These are phyloP conservation scores for Diarsia dahlii DNA, from an alignment of 2,888 invertebrate species.

Conservation along the genomic window DNA sequence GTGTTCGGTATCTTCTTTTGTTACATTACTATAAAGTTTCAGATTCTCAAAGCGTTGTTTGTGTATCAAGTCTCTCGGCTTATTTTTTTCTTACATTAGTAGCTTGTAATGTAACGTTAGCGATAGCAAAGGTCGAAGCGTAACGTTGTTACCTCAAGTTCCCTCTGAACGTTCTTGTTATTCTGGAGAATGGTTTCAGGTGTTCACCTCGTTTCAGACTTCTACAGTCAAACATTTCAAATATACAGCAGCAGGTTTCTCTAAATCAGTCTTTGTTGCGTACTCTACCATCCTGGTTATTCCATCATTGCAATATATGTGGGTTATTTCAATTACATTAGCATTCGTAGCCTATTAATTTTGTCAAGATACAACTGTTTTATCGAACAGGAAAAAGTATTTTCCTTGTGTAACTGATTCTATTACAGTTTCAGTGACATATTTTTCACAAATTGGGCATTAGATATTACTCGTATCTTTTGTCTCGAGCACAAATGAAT, in stretches of 20 bases:
- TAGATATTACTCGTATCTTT: conserved; percentile 67
- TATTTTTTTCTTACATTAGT: conserved; percentile 51
- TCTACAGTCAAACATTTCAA: conserved; percentile 39
- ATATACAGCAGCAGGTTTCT: conserved; percentile 6
- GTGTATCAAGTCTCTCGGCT: conserved; percentile 16
- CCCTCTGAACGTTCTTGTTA: conserved; percentile 73
- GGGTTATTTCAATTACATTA: conserved; percentile 58
- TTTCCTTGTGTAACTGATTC: conserved; percentile 47
- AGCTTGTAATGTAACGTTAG: conserved; percentile 64
- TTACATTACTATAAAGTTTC: conserved; percentile 1
- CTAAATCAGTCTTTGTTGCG: conserved; percentile 9
- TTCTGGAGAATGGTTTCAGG: conserved; percentile 65
- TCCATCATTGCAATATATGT: conserved; percentile 50
- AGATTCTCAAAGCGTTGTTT: conserved; percentile 8
- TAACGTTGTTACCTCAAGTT: conserved; percentile 75
- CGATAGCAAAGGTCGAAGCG: conserved; percentile 70
- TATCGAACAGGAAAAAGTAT: conserved; percentile 58
- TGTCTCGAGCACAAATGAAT: conserved; percentile 79
- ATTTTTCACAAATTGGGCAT: conserved; percentile 52
- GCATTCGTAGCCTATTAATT: conserved; percentile 45
- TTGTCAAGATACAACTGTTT: conserved; percentile 50
- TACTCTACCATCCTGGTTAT: conserved; percentile 46
- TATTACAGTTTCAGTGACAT: conserved; percentile 29
- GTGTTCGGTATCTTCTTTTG: background rate
- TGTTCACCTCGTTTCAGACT: conserved; percentile 50